Base-by-base conservation (phyloP, 2,888 invertebrate species). In the Ichneumoninae sp. region DNA sequence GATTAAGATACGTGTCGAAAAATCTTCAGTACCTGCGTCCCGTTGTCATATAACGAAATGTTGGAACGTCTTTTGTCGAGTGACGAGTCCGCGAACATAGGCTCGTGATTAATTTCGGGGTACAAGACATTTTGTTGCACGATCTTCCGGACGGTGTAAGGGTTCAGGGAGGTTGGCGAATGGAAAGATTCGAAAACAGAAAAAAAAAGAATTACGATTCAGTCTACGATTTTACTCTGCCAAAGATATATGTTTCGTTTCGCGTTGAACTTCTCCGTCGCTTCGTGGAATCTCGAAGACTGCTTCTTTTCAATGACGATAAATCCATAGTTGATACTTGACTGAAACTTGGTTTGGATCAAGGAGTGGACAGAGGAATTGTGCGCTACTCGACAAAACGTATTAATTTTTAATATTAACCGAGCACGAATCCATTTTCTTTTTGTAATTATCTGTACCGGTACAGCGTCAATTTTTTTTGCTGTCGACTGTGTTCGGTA, bases 201-300 rank as follows among this genome's bases (percentile, higher is more conserved):
- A 30, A n/a, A 54, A 33, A 47, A 57, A 36, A 68, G 63, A 47
- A 68, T 68, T 65, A 66, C 50, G 57, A 16, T 79, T 79, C 83
- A 71, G 78, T 83, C 79, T 52, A 81, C 60, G 81, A 78, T 80
- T 44, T 60, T 81, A 40, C 40, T 77, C 76, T 75, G 85, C 86
- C 86, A 86, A 86, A 86, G 86, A 86, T 85, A 57, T 78, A 83
- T 82, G 52, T 84, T 86, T 83, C 81, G 68, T 83, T 86, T 79
- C 54, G 78, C 85, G 82, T 85, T 85, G 78, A 82, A 79, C 79
- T 76, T 63, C 30, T 16, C 65, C 50, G 71, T 50, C 75, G 71
- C 79, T 52, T 82, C 82, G 76, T 75, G 73, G 82, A 85, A 85
- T 85, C 79, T 82, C 85, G 74, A 82, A 85, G 85, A 85, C 85